Conservation (phyloP, 2,113 vertebrate genomes). For the Semicossyphus pulcher region DNA sequence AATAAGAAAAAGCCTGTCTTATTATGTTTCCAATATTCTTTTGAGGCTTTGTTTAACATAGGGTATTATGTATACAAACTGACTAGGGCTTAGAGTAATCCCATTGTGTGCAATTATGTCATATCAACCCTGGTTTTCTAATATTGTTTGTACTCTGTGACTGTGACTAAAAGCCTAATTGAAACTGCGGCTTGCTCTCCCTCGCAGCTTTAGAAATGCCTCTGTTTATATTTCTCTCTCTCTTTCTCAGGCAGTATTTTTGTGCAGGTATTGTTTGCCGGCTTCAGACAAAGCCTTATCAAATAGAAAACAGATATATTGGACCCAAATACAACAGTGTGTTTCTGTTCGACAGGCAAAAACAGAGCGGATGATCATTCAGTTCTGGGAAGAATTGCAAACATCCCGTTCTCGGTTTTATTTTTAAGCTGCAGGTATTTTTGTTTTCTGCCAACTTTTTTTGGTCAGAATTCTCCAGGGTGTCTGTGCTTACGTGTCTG, state of each 20-base stretch:
- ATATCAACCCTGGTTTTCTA: constrained; percentile 20
- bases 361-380: constrained; percentile 36
- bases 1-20: constrained; percentile 16
- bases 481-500: not conserved
- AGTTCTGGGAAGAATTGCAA: constrained; percentile 43
- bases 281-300: constrained; percentile 31
- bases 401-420: constrained; percentile 37
- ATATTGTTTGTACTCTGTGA: constrained; percentile 26
- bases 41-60: constrained; percentile 12
- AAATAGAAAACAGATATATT: constrained; percentile 46
- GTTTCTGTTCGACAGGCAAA: constrained; percentile 30
- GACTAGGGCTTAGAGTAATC: constrained; percentile 27
- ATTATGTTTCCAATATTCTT: not conserved
- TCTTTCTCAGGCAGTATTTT: not conserved
- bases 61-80: constrained; percentile 28
- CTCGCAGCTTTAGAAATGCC: constrained; percentile 9
- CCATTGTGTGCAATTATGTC: constrained; percentile 41
- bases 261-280: constrained; percentile 14
- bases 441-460: constrained; percentile 46
- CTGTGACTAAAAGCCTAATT: constrained; percentile 44
- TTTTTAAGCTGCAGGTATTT: constrained; percentile 59
- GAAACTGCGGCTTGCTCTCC: not conserved
- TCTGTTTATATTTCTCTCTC: not conserved
- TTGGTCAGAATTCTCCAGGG: constrained; percentile 32
- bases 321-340: constrained; percentile 26